Evolutionary conservation across 2,888 invertebrate genomes (phyloP), one percentile per base, ranked within the genome.

Genomic region (Agrochola lota): DNA sequence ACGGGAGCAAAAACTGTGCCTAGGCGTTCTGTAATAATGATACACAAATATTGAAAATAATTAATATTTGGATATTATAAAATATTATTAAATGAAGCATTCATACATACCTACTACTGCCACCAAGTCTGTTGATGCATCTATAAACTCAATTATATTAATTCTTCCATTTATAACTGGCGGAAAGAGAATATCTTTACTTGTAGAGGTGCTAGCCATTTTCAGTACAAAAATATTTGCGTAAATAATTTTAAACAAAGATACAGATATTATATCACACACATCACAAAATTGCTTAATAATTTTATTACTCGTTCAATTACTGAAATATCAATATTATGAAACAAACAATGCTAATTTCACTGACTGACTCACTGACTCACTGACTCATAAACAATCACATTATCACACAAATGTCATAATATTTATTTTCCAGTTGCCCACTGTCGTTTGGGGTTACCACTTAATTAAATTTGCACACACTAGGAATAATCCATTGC

Each of bases 1-100:
- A 98, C 97, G 46, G 98, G 98, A 67, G 97, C 96, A 93, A 98
- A 98, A 26, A 97, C 95, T 93, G 97, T 98, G 71, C 98, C 98
- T 91, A 98, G 97, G 87, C 97, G 97, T 90, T 98, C 98, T 98
- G 96, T 85, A 97, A 97, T 43, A n/a, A 71, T 43, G 8, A 55
- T 68, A 78, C 11, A 74, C 26, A 59, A 62, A 46, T 12, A n/a
- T 67, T 35, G 11, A 55, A 55, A 57, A 52, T 23, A 0, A 49
- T 30, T 59, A 15, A 9, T 35, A 30, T 12, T 40, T 11, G 9
- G 6, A 1, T 17, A 64, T 20, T 23, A 11, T 46, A 64, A 55
- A 6, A 35, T 66, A 66, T 4, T 40, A 59, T 74, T 6, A 66
- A 35, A 49, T 52, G 6, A 52, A 57, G 46, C 5, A 1, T n/a